Base-by-base conservation (phyloP, 2,113 vertebrate species). In the Macquaria australasica region DNA sequence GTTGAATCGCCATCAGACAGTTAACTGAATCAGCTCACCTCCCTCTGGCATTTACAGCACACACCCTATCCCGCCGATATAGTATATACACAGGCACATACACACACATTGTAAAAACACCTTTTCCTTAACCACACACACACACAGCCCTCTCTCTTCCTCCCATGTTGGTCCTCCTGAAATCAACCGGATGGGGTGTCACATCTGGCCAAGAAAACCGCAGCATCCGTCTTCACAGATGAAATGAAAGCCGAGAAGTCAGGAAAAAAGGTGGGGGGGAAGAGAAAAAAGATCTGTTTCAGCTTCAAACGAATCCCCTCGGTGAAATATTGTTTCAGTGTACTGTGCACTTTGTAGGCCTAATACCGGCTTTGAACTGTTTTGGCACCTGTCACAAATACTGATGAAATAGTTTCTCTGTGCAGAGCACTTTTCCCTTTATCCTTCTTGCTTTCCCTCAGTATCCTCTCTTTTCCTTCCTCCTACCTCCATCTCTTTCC, bases 371-470 rank as follows among this genome's bases (percentile, higher is more conserved):
- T 91, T 92, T 92, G 87, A 91, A 88, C 87, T 78, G 73, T 87
- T 93, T 93, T 93, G 90, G 88, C 91, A 92, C 87, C 91, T 90
- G 92, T 91, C 93, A 92, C 79, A 83, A 90, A 82, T 78, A 64
- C 77, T 85, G 85, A 91, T 86, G 81, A 88, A 88, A 90, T 87
- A 77, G 56, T 91, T 88, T 87, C 68, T 84, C 75, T 51, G 76
- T 64, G n/a, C 45, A 75, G 69, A 85, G 51, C 77, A 77, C 43
- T 83, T 83, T 79, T 63, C 50, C 25, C 45, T 88, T 66, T 76
- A 60, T 84, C 64, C 70, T 64, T 51, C 76, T 37, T 23, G 20
- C 45, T n/a, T 67, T 73, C 51, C 23, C 79, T 60, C 68, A 56
- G 3, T 68, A 37, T 74, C 69, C 58, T 79, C 37, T 68, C 63